These are phyloP conservation scores for Sus cebifrons DNA, from an alignment of 2,797 vertebrate species.

Conservation along the genomic window DNA sequence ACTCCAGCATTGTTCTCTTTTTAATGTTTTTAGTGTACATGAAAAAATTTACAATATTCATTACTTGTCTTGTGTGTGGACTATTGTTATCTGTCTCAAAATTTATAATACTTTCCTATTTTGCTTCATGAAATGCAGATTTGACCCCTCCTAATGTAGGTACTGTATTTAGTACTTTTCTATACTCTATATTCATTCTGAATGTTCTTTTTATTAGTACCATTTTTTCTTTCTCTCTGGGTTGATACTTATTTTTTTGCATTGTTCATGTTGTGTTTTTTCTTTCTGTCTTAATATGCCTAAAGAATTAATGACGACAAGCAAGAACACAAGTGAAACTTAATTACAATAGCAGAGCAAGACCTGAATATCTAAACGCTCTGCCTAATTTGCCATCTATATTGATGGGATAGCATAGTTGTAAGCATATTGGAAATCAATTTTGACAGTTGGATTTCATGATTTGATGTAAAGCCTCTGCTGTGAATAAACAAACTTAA, in stretches of 20 bases:
- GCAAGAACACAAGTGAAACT: conserved; percentile 69
- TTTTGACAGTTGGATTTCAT: conserved; percentile 70
- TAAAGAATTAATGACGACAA: conserved; percentile 74
- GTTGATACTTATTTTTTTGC: conserved; percentile 86
- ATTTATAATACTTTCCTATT: conserved; percentile 91
- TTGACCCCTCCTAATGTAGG: conserved; percentile 94
- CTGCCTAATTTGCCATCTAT: conserved; percentile 73
- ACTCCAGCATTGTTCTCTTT: conserved; percentile 72
- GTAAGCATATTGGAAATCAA: conserved; percentile 25
- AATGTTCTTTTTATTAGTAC: conserved; percentile 77
- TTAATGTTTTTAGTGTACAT: conserved; percentile 71
- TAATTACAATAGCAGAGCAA: conserved; percentile 71
- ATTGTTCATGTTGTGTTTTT: conserved; percentile 85
- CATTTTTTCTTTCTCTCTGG: conserved; percentile 79
- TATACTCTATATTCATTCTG: conserved; percentile 87
- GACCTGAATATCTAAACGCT: conserved; percentile 72
- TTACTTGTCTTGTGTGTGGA: conserved; percentile 86
- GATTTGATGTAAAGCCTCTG: conserved; percentile 63
- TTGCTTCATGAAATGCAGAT: conserved; percentile 93
- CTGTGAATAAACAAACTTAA: conserved; percentile 30
- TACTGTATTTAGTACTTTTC: conserved; percentile 93
- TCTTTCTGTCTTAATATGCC: conserved; percentile 89
- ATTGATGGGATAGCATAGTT: conserved; percentile 23
- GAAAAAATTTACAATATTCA: conserved; percentile 73
- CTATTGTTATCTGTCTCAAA: conserved; percentile 89